Conservation (phyloP, 2,797 vertebrate genomes). For the Zenarchopterus dispar region DNA sequence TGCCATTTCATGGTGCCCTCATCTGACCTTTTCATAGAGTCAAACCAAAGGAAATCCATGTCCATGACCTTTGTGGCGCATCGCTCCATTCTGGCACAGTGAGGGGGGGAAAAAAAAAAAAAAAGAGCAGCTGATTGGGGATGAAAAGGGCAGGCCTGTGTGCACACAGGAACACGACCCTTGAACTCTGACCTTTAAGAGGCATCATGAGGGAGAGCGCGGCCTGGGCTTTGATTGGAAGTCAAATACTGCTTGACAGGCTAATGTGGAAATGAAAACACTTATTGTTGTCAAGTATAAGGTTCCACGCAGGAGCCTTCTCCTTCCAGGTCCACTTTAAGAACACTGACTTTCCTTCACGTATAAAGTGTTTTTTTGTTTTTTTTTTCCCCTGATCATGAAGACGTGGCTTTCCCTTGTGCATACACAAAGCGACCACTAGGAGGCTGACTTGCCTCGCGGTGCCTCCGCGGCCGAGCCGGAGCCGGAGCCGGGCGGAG, state of each 20-base stretch:
- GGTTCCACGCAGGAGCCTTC: no score
- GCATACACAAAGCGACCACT: slow-evolving; percentile 54
- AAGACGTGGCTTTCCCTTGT: slow-evolving; percentile 21
- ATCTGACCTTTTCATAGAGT: slow-evolving; percentile 82
- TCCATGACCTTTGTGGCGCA: slow-evolving; percentile 78
- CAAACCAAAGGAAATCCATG: slow-evolving; percentile 82
- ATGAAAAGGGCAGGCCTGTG: slow-evolving; percentile 76
- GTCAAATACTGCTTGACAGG: slow-evolving; percentile 48
- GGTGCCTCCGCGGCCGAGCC: slow-evolving; percentile 19
- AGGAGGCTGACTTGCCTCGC: slow-evolving; percentile 75
- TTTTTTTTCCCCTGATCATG: background rate
- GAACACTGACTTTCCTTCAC: no score
- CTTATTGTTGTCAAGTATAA: background rate
- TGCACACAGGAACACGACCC: slow-evolving; percentile 71
- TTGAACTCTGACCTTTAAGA: slow-evolving; percentile 79
- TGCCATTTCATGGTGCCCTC: slow-evolving; percentile 80
- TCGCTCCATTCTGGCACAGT: slow-evolving; percentile 66
- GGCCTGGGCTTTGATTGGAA: slow-evolving; percentile 52
- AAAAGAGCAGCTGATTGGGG: slow-evolving; percentile 63
- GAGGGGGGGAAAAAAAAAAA: slow-evolving; percentile 28
- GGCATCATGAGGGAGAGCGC: slow-evolving; percentile 50
- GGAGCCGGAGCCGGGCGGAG: slow-evolving; percentile 37
- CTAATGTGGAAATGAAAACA: slow-evolving; percentile 4
- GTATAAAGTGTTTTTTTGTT: no score
- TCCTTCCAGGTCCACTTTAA: no score